A percentile compares a stretch with the other conserved stretches of the same genome.
These are phyloP conservation scores for Pachymerium ferrugineum DNA, from an alignment of 2,888 invertebrate species.

Conservation along the genomic window DNA sequence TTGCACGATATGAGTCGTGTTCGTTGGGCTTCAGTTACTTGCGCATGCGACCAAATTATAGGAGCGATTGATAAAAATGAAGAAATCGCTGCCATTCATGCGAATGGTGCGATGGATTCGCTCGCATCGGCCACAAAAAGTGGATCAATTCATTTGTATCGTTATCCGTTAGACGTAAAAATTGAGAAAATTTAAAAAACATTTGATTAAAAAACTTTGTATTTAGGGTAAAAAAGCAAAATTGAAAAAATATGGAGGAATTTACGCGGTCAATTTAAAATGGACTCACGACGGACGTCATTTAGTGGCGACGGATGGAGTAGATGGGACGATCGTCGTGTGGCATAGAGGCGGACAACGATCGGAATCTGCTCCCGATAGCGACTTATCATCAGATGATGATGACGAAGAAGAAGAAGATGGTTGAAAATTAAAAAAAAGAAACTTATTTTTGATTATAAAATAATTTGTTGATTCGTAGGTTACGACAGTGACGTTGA, in stretches of 20 bases:
- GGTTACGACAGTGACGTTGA: conserved; percentile 35
- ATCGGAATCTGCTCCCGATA: conserved; percentile 33
- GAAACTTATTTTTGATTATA: no score
- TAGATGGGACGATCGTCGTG: conserved; percentile 49
- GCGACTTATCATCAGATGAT: conserved; percentile 33
- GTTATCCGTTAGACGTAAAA: no score
- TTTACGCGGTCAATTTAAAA: conserved; percentile 39
- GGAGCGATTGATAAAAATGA: no score
- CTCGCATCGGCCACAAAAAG: no score
- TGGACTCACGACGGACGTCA: conserved; percentile 40
- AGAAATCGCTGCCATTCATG: no score
- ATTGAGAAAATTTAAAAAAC: no score
- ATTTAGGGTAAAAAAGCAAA: conserved; percentile 48
- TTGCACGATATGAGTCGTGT: not conserved
- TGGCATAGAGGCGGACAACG: conserved; percentile 42
- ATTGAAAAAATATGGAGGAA: conserved; percentile 46
- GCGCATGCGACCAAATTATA: no score
- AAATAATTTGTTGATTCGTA: not conserved
- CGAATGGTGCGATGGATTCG: no score
- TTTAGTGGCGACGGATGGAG: conserved; percentile 48
- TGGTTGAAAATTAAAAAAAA: no score
- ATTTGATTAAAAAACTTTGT: conserved; percentile 43
- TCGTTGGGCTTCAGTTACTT: not conserved
- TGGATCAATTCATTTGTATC: no score
- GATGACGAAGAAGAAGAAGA: conserved; percentile 24